These are phyloP conservation scores for Pantherophis guttatus DNA, from an alignment of 2,113 vertebrate species.

Conservation along the genomic window DNA sequence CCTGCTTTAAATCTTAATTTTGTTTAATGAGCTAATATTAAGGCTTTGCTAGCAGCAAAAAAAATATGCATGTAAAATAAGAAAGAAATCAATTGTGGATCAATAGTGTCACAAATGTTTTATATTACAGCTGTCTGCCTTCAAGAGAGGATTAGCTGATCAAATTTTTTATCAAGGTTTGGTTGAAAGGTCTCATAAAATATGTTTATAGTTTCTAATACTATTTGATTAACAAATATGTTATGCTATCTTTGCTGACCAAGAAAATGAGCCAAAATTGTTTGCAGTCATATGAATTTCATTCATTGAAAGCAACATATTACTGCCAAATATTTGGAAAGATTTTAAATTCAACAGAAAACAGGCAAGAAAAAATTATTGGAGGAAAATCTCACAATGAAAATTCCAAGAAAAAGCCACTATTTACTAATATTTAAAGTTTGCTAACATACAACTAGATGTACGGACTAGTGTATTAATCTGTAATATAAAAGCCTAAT, in stretches of 20 bases:
- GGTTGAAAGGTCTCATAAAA: conserved; percentile 45
- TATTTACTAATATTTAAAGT: not conserved
- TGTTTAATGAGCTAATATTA: conserved; percentile 71
- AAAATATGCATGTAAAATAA: not conserved
- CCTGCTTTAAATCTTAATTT: conserved; percentile 73
- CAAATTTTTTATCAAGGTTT: conserved; percentile 67
- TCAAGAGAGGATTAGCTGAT: conserved; percentile 69
- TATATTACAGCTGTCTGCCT: conserved; percentile 72
- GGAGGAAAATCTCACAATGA: not conserved
- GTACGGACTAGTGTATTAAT: not conserved
- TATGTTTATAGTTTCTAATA: conserved; percentile 23
- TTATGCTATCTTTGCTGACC: not conserved
- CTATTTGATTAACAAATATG: conserved; percentile 47
- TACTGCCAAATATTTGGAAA: not conserved
- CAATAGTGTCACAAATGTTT: conserved; percentile 72
- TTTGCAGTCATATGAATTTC: conserved; percentile 43
- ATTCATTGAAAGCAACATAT: conserved; percentile 39
- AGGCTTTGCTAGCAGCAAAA: conserved; percentile 66
- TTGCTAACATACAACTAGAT: not conserved
- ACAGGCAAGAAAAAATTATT: conserved; percentile 15
- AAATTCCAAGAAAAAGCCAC: conserved; percentile 16
- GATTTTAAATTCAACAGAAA: conserved; percentile 21
- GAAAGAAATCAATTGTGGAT: conserved; percentile 73
- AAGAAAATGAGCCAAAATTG: not conserved
- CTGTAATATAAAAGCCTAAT: not conserved